Evolutionary conservation across 2,888 invertebrate species (phyloP).

Genomic region (Andrena dorsata): DNA sequence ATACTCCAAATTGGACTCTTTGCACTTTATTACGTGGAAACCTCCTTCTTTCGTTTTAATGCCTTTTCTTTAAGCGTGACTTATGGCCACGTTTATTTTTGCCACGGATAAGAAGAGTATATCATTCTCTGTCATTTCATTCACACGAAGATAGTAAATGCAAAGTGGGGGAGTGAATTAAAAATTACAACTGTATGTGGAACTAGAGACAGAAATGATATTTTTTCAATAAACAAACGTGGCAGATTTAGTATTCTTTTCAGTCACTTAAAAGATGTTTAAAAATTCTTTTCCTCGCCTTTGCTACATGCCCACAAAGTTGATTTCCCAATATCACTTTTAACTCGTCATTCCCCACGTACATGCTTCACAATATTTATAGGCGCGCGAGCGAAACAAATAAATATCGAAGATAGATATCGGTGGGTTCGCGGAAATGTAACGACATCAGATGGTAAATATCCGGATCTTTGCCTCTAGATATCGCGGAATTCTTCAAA

Average conservation of each 20-base stretch:
- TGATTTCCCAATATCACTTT: neutral
- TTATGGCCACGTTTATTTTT: too few relatives aligned
- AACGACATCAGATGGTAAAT: slow-evolving; percentile 21
- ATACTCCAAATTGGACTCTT: slow-evolving; percentile 19
- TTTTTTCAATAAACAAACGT: too few relatives aligned
- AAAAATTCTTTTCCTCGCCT: neutral
- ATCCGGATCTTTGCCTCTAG: slow-evolving; percentile 1
- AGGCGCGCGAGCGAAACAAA: slow-evolving; percentile 12
- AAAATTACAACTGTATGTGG: too few relatives aligned
- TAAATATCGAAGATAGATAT: slow-evolving; percentile 32
- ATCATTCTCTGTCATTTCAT: too few relatives aligned
- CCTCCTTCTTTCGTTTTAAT: slow-evolving; percentile 16
- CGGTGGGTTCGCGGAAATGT: neutral
- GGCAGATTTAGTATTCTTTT: too few relatives aligned
- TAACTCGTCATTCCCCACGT: neutral
- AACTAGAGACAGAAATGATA: too few relatives aligned
- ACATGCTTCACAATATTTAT: slow-evolving; percentile 5
- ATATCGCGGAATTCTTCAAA: slow-evolving; percentile 38
- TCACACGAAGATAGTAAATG: too few relatives aligned
- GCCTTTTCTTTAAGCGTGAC: slow-evolving; percentile 16
- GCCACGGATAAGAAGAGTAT: too few relatives aligned
- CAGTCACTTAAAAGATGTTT: too few relatives aligned
- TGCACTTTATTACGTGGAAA: neutral
- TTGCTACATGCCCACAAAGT: neutral
- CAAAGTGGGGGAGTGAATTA: too few relatives aligned